These are phyloP conservation scores for Scrobipalpa atriplicella DNA, from an alignment of 2,888 invertebrate species.

Conservation along the genomic window DNA sequence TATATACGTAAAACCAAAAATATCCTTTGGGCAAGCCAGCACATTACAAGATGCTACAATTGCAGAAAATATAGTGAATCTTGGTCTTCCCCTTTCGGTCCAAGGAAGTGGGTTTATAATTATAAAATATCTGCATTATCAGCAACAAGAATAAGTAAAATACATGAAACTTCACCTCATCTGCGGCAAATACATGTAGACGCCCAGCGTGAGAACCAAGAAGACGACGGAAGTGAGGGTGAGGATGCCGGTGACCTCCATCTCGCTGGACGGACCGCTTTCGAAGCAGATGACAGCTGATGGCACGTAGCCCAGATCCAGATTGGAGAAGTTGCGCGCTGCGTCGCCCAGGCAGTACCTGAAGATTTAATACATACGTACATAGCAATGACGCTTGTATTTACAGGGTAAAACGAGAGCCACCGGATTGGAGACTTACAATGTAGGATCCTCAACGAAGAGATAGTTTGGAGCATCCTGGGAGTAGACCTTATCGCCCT, in stretches of 20 bases:
- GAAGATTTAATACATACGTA: constrained; percentile 34
- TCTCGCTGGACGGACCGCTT: constrained; percentile 81
- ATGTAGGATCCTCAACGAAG: constrained; percentile 63
- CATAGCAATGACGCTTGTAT: too few relatives aligned
- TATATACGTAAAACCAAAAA: not conserved
- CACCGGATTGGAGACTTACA: constrained; percentile 50
- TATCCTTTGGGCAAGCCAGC: too few relatives aligned
- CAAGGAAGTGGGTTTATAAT: too few relatives aligned
- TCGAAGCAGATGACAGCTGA: constrained; percentile 84
- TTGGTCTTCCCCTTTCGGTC: too few relatives aligned
- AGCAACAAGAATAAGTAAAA: not conserved
- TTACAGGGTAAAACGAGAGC: too few relatives aligned
- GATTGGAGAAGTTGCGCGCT: constrained; percentile 50
- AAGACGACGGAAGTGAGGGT: constrained; percentile 83
- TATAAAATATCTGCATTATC: too few relatives aligned
- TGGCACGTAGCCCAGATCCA: constrained; percentile 45
- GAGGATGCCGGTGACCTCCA: constrained; percentile 70
- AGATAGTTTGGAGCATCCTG: constrained; percentile 60
- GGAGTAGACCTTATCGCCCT: constrained; percentile 65
- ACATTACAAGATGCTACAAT: too few relatives aligned
- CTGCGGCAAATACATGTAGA: constrained; percentile 84
- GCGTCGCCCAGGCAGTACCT: constrained; percentile 67
- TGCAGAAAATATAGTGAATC: too few relatives aligned
- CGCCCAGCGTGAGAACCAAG: constrained; percentile 80
- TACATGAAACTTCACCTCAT: constrained; percentile 73